phyloP scores from a whole-genome alignment of 2,113 vertebrate species.

The Cacatua alba region DNA sequence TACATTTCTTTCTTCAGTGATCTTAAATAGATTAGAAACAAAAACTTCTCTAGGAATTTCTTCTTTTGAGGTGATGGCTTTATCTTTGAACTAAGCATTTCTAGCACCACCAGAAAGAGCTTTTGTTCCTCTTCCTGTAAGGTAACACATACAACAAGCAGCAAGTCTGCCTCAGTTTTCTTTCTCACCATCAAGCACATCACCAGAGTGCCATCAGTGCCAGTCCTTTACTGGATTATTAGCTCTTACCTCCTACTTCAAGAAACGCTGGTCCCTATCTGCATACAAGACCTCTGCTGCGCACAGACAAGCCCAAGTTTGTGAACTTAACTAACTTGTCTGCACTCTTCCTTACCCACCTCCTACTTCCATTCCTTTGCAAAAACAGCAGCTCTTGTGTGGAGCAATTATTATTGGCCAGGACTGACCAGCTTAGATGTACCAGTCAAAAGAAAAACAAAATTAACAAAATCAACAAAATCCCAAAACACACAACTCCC shows the following conservation, averaged over 20 bases:
- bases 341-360: not conserved
- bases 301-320: not conserved
- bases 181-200: not conserved
- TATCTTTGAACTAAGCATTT: not conserved
- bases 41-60: not conserved
- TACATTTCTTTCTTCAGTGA: not conserved
- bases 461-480: not conserved
- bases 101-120: not conserved
- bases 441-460: not conserved
- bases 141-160: not conserved
- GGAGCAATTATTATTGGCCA: not conserved
- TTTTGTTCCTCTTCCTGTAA: not conserved
- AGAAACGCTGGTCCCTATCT: not conserved
- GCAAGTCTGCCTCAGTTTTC: not conserved
- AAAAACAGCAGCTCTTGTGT: not conserved
- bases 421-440: not conserved
- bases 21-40: not conserved
- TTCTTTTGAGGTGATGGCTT: not conserved
- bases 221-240: not conserved
- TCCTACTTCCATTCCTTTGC: not conserved
- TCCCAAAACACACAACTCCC: not conserved
- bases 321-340: not conserved
- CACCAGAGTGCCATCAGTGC: not conserved
- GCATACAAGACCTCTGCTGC: fast-evolving
- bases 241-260: not conserved